phyloP scores from a whole-genome alignment of 1,140 invertebrate species.

The Coelopa frigida region DNA sequence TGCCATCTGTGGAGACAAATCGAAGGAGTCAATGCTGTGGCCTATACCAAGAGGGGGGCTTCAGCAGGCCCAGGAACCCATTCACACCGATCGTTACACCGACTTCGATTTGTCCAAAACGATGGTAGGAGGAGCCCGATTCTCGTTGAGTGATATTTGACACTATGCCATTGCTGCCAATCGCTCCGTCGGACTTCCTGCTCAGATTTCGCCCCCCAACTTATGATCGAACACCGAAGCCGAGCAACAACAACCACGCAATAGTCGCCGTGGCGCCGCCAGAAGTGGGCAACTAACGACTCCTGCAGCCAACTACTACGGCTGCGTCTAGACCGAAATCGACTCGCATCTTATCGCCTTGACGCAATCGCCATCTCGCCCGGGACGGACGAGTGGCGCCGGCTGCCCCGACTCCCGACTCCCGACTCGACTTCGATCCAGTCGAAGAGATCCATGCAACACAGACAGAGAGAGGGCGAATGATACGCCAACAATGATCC shows the following conservation, averaged over 20 bases:
- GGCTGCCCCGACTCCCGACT: too few species aligned
- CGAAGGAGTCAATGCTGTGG: not conserved
- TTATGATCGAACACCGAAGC: too few species aligned
- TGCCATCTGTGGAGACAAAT: slow-evolving; percentile 57
- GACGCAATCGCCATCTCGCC: slow-evolving; percentile 2
- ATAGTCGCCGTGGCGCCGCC: not conserved
- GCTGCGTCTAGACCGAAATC: slow-evolving; percentile 8
- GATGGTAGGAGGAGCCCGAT: too few species aligned
- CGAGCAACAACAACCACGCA: not conserved
- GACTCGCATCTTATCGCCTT: slow-evolving; percentile 4
- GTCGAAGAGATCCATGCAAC: not conserved
- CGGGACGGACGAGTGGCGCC: too few species aligned
- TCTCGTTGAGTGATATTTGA: too few species aligned
- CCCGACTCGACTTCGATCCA: not conserved
- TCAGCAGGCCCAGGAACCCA: too few species aligned
- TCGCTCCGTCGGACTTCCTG: not conserved
- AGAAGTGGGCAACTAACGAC: not conserved
- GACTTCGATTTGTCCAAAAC: too few species aligned
- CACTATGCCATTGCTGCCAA: not conserved
- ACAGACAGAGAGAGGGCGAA: not conserved
- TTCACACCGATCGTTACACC: too few species aligned
- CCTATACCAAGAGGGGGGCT: too few species aligned
- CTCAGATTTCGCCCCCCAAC: not conserved
- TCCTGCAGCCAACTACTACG: slow-evolving; percentile 7
- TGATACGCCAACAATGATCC: too few species aligned